Conservation (phyloP, 2,113 vertebrate species). For the Ammospiza caudacuta region DNA sequence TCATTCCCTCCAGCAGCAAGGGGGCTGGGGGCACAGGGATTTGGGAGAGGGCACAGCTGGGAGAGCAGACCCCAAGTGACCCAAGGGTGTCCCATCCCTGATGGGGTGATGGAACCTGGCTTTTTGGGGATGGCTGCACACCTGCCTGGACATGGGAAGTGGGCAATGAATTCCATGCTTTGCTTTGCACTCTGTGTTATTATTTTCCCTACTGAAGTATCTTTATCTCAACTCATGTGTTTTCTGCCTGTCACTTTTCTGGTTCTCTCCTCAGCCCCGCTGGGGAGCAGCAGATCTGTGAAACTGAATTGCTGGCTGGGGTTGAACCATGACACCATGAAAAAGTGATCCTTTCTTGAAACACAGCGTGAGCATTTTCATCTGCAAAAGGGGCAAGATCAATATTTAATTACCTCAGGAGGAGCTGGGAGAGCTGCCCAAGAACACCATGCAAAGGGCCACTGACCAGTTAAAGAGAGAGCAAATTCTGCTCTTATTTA, state of each 20-base stretch:
- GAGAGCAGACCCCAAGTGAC: background rate
- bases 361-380: background rate
- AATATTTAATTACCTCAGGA: conserved; percentile 16
- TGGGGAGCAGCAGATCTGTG: background rate
- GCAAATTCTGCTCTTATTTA: background rate
- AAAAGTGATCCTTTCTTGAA: background rate
- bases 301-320: background rate
- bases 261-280: fast-evolving
- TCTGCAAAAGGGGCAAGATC: background rate
- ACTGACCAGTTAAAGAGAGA: background rate
- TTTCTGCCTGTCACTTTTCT: background rate
- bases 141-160: background rate
- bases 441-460: background rate
- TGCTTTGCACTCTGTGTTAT: background rate
- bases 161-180: background rate
- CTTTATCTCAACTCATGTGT: background rate
- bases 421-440: background rate
- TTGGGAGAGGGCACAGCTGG: background rate
- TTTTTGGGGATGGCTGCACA: background rate
- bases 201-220: no score
- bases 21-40: background rate
- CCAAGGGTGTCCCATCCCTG: fast-evolving
- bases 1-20: background rate
- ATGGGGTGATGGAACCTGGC: fast-evolving
- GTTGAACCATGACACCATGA: background rate